Base-by-base conservation (phyloP, 2,888 invertebrate species). In the Erebia aethiops region DNA sequence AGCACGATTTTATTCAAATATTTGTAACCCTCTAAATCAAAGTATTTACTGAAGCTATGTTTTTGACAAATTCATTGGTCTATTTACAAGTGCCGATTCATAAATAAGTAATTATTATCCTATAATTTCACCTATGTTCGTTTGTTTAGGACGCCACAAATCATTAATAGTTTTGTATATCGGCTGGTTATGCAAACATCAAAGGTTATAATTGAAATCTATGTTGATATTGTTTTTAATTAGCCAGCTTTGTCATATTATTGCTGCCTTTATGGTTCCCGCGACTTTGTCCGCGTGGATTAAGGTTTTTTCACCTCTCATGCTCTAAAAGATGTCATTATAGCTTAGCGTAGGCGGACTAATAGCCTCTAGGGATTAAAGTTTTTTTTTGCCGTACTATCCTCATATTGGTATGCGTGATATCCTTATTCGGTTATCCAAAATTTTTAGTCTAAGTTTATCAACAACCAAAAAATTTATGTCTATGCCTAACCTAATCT, bases 31-130 rank as follows among this genome's bases (percentile, higher is more conserved):
- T 58, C 8, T 26, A 26, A 26, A 26, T 26, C 26, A 26, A 26
- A 35, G 58, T 35, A 41, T 58, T 58, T 46, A 61, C 46, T 43
- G 60, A 41, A 60, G 60, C 16, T 2, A 11, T 46, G 18, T 21
- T 46, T 62, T 49, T 62, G 62, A 62, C 62, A 62, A 49, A 62
- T 18, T 21, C 62, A 21, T 21, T 62, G 61, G 62, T 49, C 13
- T 62, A 21, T 62, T 62, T 62, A 14, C 62, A 21, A 14, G 3
- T 46, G 62, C 46, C 21, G 21, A 62, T 13, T 62, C 21, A 62
- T 43, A 18, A 61, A 61, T 62, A 62, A 18, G 7, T 41, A 60
- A 60, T 43, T 60, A 60, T 60, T 41, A 16, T n/a, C 7, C 0
- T 35, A 35, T 35, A 35, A 62, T 18, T 62, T 18, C 41, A 46